Base-by-base conservation (phyloP, 2,797 vertebrate species). In the Danio choprae region DNA sequence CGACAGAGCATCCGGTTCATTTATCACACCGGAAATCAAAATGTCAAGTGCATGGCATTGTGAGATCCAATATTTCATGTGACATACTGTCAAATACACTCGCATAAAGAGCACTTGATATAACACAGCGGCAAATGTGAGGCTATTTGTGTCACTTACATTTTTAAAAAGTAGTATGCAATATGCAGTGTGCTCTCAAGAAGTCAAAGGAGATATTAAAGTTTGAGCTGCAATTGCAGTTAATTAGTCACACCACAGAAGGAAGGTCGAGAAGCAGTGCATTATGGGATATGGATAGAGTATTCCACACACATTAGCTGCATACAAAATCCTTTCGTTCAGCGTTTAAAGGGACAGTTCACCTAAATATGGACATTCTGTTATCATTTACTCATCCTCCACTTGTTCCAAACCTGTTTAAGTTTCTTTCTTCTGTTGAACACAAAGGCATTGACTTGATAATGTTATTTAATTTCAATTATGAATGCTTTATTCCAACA, bases 21-120 rank as follows among this genome's bases (percentile, higher is more conserved):
- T 56, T 56, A 16, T 56, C 51, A 22, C 6, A 13, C 11, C 2
- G 2, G 51, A 43, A 56, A 56, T 56, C 5, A 56, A 56, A 71
- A 56, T 38, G 69, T 71, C 69, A 70, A 69, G 13, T 51, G 22
- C 15, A 16, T 50, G 51, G 10, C 48, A 12, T 46, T 65, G 6
- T 13, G 16, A 1, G 8, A 50, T 36, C 64, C 11, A 56, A 43
- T 56, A 56, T 43, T 22, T n/a, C 8, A 6, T 72, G 3, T 51
- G 6, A 38, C 15, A 69, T 5, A 18, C 16, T 8, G 29, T 13
- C 6, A 6, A 53, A 40, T 29, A 29, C 29, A 29, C 29, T 29
- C 3, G 29, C 29, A 3, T 29, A 1, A 29, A 29, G 29, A 53
- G 9, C 2, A 2, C 9, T n/a, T 4, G 0, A 12, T 18, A 18